phyloP scores from a whole-genome alignment of 2,888 invertebrate genomes.

The Icerya purchasi region DNA sequence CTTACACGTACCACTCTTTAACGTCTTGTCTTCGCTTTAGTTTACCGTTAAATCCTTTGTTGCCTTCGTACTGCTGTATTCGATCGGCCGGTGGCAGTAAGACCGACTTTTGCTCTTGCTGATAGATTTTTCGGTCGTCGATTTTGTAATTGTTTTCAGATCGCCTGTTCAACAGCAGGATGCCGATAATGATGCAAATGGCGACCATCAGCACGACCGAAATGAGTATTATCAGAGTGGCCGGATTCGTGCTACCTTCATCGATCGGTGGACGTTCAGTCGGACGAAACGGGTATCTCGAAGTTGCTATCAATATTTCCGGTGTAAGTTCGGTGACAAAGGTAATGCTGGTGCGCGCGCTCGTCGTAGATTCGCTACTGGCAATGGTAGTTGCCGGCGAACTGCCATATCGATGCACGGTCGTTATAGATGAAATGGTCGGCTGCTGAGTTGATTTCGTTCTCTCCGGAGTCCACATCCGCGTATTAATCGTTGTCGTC shows the following conservation, averaged over 20 bases:
- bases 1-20: slow-evolving; percentile 90
- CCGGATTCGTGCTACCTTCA: slow-evolving; percentile 56
- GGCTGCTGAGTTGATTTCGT: too few relatives aligned
- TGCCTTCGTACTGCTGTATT: slow-evolving; percentile 24
- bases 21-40: slow-evolving; percentile 57
- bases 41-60: slow-evolving; percentile 20
- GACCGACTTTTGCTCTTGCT: slow-evolving; percentile 56
- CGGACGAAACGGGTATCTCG: slow-evolving; percentile 23
- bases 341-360: background rate
- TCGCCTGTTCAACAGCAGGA: slow-evolving; percentile 64
- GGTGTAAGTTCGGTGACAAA: slow-evolving; percentile 5
- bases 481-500: too few relatives aligned
- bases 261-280: slow-evolving; percentile 29
- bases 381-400: background rate
- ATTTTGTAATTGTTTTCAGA: slow-evolving; percentile 70
- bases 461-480: too few relatives aligned
- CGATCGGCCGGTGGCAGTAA: slow-evolving; percentile 29
- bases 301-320: slow-evolving; percentile 15
- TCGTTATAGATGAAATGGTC: too few relatives aligned
- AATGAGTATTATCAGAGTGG: slow-evolving; percentile 75
- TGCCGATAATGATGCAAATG: slow-evolving; percentile 72
- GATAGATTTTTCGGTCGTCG: slow-evolving; percentile 50
- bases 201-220: slow-evolving; percentile 68
- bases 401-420: too few relatives aligned
- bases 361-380: slow-evolving; percentile 4